Evolutionary conservation across 2,113 vertebrate species (phyloP).

Genomic region (Mionectes macconnelli): DNA sequence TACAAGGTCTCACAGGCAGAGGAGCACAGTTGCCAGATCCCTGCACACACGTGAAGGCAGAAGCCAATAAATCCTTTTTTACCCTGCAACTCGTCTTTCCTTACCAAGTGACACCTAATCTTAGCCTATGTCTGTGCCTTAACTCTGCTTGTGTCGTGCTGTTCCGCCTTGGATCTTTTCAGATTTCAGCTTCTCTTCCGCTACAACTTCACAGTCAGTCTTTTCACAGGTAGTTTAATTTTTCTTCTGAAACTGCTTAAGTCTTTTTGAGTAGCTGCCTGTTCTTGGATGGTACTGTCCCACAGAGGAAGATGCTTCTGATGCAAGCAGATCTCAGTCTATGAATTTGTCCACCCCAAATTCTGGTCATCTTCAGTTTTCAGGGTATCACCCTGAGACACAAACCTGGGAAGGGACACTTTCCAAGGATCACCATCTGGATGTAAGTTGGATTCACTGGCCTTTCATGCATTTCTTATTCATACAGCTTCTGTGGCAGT

Average conservation of each 20-base stretch:
- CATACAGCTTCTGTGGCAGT: background rate
- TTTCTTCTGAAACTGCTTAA: background rate
- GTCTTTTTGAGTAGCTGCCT: background rate
- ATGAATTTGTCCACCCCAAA: fast-evolving
- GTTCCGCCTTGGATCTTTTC: background rate
- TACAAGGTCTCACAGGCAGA: fast-evolving
- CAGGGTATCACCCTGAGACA: background rate
- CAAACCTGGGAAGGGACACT: background rate
- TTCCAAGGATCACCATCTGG: background rate
- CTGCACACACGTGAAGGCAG: background rate
- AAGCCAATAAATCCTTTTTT: background rate
- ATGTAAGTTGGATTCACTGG: background rate
- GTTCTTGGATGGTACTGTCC: background rate
- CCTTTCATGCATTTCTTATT: background rate
- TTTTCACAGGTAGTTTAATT: background rate
- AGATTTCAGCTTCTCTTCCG: background rate
- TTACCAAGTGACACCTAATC: background rate
- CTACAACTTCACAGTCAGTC: background rate
- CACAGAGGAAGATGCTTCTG: background rate
- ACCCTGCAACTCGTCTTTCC: background rate
- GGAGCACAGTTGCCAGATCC: background rate
- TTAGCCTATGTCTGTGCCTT: background rate
- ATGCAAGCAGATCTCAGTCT: background rate
- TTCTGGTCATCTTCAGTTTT: background rate
- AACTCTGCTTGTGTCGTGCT: background rate